These are phyloP conservation scores for Danio rerio DNA, from an alignment of 2,113 vertebrate species.

Conservation along the genomic window GRCz12tu NC_133181.1:41825501-41826000, in stretches of 20 bases:
- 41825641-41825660: background rate
- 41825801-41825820: conserved; percentile 59
- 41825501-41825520: background rate
- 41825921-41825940: too few species aligned
- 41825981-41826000: too few species aligned
- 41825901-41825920: too few species aligned
- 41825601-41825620: conserved; percentile 10
- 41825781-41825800: conserved; percentile 49
- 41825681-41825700: conserved; percentile 26
- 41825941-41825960: too few species aligned
- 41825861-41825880: background rate
- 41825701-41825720: conserved; percentile 7
- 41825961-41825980: too few species aligned
- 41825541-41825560: conserved; percentile 1
- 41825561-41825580: conserved; percentile 26
- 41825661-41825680: background rate
- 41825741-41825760: conserved; percentile 37
- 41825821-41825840: conserved; percentile 21
- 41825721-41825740: conserved; percentile 14
- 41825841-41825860: conserved; percentile 39
- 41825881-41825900: too few species aligned
- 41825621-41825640: conserved; percentile 20
- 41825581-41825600: conserved; percentile 22
- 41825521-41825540: conserved; percentile 12
- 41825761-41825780: conserved; percentile 37